Evolutionary conservation across 2,888 invertebrate genomes (phyloP).

Genomic region (Campopleginae sp.): DNA sequence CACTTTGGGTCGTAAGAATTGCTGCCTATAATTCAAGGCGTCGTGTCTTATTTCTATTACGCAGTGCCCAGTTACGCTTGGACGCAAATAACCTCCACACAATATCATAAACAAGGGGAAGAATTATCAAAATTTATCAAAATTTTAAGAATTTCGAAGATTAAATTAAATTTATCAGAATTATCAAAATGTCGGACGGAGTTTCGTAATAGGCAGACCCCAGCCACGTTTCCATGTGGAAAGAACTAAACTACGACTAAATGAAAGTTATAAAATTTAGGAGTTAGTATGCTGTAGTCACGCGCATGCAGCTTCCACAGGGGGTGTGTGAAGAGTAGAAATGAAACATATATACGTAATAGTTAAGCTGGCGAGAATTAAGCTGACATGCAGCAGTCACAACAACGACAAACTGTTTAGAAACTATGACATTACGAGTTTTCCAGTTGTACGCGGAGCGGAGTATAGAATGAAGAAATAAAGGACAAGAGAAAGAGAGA

Average conservation of each 20-base stretch:
- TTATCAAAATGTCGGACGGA: too few relatives aligned
- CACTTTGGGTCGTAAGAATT: too few relatives aligned
- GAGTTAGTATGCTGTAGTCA: background rate
- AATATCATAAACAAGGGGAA: too few relatives aligned
- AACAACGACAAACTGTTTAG: conserved; percentile 46
- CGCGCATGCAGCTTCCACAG: background rate
- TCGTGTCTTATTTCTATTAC: too few relatives aligned
- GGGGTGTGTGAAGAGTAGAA: background rate
- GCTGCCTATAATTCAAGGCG: too few relatives aligned
- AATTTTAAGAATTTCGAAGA: too few relatives aligned
- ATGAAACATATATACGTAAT: conserved; percentile 1
- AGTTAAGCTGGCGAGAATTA: conserved; percentile 42
- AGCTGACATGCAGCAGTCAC: conserved; percentile 27
- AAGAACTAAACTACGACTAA: background rate
- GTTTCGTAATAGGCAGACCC: background rate
- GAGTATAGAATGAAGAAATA: background rate
- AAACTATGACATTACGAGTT: conserved; percentile 46
- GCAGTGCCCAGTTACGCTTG: too few relatives aligned
- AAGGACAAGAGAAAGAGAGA: background rate
- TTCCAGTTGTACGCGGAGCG: conserved; percentile 9
- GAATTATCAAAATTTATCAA: too few relatives aligned
- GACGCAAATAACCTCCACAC: too few relatives aligned
- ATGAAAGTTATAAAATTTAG: background rate
- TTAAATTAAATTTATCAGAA: too few relatives aligned
- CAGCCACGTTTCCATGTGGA: background rate